Conservation (phyloP, 92 coral and sea anemone genomes). For the Actinostola sp. region DNA sequence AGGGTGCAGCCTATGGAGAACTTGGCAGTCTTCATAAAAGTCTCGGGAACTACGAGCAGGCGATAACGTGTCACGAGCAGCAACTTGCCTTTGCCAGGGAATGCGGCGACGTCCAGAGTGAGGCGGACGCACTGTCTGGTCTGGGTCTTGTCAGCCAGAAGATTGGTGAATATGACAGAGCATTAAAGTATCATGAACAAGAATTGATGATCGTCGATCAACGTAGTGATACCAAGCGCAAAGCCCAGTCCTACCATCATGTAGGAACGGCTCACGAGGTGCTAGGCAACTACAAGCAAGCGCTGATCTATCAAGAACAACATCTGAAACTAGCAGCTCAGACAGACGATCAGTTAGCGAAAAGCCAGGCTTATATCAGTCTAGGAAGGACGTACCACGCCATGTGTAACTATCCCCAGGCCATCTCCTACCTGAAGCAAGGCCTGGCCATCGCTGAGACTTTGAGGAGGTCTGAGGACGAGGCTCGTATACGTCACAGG, state of each 20-base stretch:
- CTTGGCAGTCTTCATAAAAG: constrained; percentile 93
- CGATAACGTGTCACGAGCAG: constrained; percentile 82
- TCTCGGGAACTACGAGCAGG: constrained; percentile 94
- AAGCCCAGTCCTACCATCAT: constrained; percentile 82
- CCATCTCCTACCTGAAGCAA: constrained; percentile 85
- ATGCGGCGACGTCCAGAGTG: constrained; percentile 65
- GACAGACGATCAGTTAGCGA: constrained; percentile 79
- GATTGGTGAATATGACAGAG: constrained; percentile 92
- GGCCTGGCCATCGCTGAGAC: constrained; percentile 85
- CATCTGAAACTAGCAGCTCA: constrained; percentile 85
- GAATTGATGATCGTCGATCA: constrained; percentile 82
- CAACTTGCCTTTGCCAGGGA: constrained; percentile 81
- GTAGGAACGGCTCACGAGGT: constrained; percentile 87
- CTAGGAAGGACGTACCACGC: constrained; percentile 90
- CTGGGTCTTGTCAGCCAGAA: constrained; percentile 88
- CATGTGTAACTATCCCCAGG: constrained; percentile 79
- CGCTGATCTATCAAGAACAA: constrained; percentile 89
- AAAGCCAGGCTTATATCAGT: constrained; percentile 84
- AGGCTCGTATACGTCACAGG: constrained; percentile 89
- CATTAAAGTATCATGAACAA: constrained; percentile 84
- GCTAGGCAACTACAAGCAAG: constrained; percentile 81
- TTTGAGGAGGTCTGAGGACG: constrained; percentile 86
- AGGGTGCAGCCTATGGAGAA: constrained; percentile 93
- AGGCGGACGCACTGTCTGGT: constrained; percentile 89
- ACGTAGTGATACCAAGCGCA: constrained; percentile 65